Conservation (phyloP, 1,140 invertebrate genomes). For the Trinorchestia longiramus region DNA sequence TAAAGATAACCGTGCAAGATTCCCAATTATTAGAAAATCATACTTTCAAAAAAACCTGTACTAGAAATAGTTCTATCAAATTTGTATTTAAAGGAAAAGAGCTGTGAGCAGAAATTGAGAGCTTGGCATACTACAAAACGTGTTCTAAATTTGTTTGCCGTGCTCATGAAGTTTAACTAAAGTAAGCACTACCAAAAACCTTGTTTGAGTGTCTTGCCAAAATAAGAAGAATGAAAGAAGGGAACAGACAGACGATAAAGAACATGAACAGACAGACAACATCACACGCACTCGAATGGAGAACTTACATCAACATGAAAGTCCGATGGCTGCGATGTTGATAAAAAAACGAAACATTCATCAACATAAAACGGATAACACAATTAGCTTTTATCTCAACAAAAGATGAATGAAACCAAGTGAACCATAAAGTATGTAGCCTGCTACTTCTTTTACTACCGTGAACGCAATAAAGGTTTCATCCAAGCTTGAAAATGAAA, state of each 20-base stretch:
- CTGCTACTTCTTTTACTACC: background rate
- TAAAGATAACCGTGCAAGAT: background rate
- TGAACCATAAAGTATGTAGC: background rate
- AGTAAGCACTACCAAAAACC: background rate
- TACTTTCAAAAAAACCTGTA: background rate
- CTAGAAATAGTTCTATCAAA: background rate
- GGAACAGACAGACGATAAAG: background rate
- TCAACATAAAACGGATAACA: background rate
- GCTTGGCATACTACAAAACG: background rate
- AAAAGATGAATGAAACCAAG: background rate
- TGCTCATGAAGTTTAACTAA: background rate
- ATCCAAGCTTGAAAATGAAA: background rate
- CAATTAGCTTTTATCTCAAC: background rate
- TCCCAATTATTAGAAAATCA: too few species aligned
- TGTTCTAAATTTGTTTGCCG: background rate
- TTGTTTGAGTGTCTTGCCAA: background rate
- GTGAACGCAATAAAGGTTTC: background rate
- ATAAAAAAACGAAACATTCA: background rate
- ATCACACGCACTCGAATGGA: background rate
- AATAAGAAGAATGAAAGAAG: background rate
- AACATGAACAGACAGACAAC: background rate
- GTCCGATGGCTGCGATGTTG: constrained; percentile 28
- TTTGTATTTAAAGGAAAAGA: background rate
- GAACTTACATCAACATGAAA: constrained; percentile 40
- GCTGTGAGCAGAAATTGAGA: background rate